phyloP scores from a whole-genome alignment of 2,113 vertebrate species.

The Rutilus rutilus region DNA sequence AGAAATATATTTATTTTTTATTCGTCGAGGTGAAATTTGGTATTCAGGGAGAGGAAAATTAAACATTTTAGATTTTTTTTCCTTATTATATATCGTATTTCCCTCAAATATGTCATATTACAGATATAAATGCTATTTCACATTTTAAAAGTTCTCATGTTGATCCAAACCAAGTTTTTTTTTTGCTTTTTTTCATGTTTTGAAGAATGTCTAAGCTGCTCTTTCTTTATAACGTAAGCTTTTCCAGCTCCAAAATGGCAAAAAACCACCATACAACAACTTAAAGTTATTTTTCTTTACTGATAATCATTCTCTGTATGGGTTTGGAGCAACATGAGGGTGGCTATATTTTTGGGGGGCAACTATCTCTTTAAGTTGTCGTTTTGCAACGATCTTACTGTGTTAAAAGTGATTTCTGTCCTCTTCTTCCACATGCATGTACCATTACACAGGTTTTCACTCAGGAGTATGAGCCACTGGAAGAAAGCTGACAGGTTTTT shows the following conservation, averaged over 20 bases:
- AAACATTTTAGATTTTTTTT: background rate
- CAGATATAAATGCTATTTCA: no score
- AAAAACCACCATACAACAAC: background rate
- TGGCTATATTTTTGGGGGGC: background rate
- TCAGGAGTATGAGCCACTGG: background rate
- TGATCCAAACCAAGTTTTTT: no score
- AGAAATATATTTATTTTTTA: background rate
- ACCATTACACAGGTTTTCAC: background rate
- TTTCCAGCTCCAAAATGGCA: background rate
- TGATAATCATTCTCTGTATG: background rate
- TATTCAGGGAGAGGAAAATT: background rate
- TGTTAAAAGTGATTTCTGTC: background rate
- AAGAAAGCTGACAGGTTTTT: conserved; percentile 35
- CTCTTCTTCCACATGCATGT: background rate
- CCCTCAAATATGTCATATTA: background rate
- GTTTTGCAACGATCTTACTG: background rate
- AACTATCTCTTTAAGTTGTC: background rate
- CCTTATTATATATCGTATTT: background rate
- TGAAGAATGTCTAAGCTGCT: background rate
- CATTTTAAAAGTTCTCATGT: no score
- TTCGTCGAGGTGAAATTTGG: no score
- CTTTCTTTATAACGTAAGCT: background rate
- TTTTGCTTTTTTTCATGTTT: no score
- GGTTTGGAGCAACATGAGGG: background rate
- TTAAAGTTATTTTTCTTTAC: background rate